Evolutionary conservation across 2,888 invertebrate species (phyloP).

Genomic region (Gymnocheta viridis): DNA sequence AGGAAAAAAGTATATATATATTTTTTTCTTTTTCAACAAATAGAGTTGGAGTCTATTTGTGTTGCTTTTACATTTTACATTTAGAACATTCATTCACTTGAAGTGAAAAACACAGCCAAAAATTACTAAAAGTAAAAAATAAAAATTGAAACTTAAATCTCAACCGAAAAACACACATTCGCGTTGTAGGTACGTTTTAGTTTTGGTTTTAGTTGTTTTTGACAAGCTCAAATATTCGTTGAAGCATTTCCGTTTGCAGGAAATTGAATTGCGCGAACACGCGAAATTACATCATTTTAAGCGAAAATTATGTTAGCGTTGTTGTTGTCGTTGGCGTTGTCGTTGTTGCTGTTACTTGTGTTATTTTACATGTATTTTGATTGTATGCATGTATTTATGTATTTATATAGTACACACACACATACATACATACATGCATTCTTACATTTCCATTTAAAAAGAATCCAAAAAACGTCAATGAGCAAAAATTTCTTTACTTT

Average conservation of each 20-base stretch:
- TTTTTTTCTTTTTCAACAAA: conserved; percentile 31
- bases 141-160: conserved; percentile 35
- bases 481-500: not conserved
- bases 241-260: conserved; percentile 78
- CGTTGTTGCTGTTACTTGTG: not conserved
- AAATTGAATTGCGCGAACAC: conserved; percentile 80
- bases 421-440: not conserved
- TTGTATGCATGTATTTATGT: too few relatives aligned
- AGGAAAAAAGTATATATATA: conserved; percentile 8
- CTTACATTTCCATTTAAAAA: not conserved
- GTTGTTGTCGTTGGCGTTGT: not conserved
- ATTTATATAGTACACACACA: conserved; percentile 32
- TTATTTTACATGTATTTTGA: not conserved
- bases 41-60: conserved; percentile 62
- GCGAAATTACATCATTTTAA: conserved; percentile 80
- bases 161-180: conserved; percentile 49
- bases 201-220: conserved; percentile 66
- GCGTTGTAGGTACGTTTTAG: conserved; percentile 39
- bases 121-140: not conserved
- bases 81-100: conserved; percentile 52
- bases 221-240: conserved; percentile 73
- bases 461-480: conserved; percentile 42
- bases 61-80: conserved; percentile 42
- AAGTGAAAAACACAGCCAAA: conserved; percentile 40
- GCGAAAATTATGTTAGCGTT: conserved; percentile 62